Conservation (phyloP, 2,888 invertebrate species). For the Dryadula phaetusa region DNA sequence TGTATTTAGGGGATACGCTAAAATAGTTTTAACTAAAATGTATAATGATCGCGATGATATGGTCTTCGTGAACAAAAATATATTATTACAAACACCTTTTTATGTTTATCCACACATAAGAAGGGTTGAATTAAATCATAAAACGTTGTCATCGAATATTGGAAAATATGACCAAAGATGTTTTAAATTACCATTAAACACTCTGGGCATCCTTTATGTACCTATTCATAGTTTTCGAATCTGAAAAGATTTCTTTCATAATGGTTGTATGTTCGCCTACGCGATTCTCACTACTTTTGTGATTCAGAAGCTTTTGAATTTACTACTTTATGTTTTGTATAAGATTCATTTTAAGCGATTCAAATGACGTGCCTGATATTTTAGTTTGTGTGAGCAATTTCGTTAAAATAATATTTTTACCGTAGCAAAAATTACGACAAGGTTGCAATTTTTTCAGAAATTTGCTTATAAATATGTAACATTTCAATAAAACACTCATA, state of each 20-base stretch:
- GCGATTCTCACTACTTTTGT: slow-evolving; percentile 59
- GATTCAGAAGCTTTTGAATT: slow-evolving; percentile 29
- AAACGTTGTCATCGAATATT: too few relatives aligned
- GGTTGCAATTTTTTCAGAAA: neutral
- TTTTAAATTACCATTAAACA: slow-evolving; percentile 72
- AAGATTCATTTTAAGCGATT: slow-evolving; percentile 26
- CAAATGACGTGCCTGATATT: slow-evolving; percentile 7
- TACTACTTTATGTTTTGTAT: slow-evolving; percentile 27
- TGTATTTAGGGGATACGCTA: too few relatives aligned
- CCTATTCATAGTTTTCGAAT: slow-evolving; percentile 59
- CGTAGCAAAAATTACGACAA: neutral
- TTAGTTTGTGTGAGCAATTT: slow-evolving; percentile 12
- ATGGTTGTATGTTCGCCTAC: slow-evolving; percentile 64
- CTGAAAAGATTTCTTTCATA: slow-evolving; percentile 70
- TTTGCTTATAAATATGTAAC: slow-evolving; percentile 8
- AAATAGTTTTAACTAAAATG: too few relatives aligned
- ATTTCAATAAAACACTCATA: slow-evolving; percentile 10
- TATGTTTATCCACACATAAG: too few relatives aligned
- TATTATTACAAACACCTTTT: too few relatives aligned
- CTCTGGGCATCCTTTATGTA: slow-evolving; percentile 58
- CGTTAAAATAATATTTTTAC: neutral
- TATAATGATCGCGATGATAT: too few relatives aligned
- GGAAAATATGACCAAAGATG: too few relatives aligned
- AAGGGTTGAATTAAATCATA: too few relatives aligned
- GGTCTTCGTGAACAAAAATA: too few relatives aligned